phyloP scores from a whole-genome alignment of 2,797 vertebrate genomes.

The Meriones psammophilus region DNA sequence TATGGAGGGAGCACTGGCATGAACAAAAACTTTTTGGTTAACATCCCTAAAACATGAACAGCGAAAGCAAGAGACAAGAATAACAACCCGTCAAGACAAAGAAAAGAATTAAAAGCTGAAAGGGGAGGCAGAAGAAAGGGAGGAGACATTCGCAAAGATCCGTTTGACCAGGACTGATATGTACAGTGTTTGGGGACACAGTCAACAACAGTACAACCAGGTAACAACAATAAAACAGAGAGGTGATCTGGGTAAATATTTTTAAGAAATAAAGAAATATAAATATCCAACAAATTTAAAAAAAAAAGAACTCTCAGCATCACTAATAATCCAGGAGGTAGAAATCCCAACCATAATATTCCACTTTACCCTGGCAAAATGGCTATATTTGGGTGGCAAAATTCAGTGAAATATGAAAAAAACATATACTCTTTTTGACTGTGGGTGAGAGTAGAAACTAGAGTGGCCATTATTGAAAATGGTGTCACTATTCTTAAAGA shows the following conservation, averaged over 20 bases:
- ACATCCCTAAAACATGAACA: neutral
- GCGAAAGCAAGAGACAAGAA: neutral
- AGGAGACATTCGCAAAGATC: neutral
- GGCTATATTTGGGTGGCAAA: neutral
- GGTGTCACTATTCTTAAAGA: neutral
- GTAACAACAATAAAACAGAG: neutral
- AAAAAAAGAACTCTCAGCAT: neutral
- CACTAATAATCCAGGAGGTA: neutral
- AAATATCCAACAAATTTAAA: neutral
- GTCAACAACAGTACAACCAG: neutral
- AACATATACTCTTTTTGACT: neutral
- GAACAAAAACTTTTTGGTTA: neutral
- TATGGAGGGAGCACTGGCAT: neutral
- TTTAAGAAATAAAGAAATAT: neutral
- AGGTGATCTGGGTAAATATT: neutral
- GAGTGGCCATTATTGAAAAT: neutral
- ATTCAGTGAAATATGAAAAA: neutral
- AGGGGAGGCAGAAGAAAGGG: neutral
- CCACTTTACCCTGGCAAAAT: neutral
- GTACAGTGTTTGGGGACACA: neutral
- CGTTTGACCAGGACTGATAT: neutral
- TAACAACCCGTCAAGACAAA: neutral
- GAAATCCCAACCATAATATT: neutral
- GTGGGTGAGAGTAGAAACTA: neutral
- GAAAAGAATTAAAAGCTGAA: neutral